Percentiles rank a stretch among this genome's conserved stretches.
These are phyloP conservation scores for Pristionchus mayeri DNA, from an alignment of 2,888 invertebrate genomes.

Conservation along the genomic window DNA sequence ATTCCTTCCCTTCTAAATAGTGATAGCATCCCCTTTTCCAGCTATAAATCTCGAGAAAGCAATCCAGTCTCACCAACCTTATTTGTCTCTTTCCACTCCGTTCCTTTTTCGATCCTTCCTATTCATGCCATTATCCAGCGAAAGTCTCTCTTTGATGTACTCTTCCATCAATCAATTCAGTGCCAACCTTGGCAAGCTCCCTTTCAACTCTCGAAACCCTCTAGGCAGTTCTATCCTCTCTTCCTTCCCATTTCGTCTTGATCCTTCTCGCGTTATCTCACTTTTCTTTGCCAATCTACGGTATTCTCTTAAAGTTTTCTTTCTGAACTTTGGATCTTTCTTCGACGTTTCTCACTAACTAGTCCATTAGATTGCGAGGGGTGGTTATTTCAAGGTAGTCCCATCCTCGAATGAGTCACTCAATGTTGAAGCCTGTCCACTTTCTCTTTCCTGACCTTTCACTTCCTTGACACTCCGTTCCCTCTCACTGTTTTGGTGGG, in stretches of 20 bases:
- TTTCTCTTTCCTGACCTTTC: constrained; percentile 33
- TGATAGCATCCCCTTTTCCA: constrained; percentile 8
- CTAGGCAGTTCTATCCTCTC: constrained; percentile 3
- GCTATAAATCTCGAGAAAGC: constrained; percentile 16
- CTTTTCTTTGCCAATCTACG: no score
- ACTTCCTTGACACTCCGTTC: neutral
- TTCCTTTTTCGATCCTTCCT: neutral
- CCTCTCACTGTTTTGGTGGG: no score
- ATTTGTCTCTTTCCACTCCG: constrained; percentile 4
- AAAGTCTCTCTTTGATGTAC: constrained; percentile 14
- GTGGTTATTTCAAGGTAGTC: neutral
- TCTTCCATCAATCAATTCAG: neutral
- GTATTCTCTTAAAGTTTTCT: no score
- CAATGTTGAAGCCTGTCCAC: constrained; percentile 13
- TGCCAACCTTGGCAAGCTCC: constrained; percentile 25
- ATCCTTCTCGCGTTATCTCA: neutral
- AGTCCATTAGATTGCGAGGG: no score
- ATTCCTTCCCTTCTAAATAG: neutral
- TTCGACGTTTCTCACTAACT: no score
- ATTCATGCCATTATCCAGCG: neutral
- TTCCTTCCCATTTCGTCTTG: neutral
- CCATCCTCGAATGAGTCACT: neutral
- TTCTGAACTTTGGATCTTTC: no score
- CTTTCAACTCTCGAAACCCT: constrained; percentile 10
- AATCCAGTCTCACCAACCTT: constrained; percentile 13